Base-by-base conservation (phyloP, 2,888 invertebrate species). In the Tribolium freemani region DNA sequence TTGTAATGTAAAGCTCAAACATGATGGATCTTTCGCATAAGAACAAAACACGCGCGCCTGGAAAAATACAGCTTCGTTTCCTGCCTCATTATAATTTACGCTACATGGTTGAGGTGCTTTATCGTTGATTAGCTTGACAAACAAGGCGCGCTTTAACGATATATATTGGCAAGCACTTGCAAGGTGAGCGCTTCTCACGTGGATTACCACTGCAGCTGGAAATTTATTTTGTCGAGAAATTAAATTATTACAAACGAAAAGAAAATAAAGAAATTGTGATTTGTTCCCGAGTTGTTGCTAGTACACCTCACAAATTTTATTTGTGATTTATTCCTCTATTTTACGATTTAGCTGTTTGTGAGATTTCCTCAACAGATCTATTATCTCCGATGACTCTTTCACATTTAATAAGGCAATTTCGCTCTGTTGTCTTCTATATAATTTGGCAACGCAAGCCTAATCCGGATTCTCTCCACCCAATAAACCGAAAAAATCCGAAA, bases 401-500 rank as follows among this genome's bases (percentile, higher is more conserved):
- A 9, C 38, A 38, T 38, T 38, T 38, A 38, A 38, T 38, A 38
- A 38, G 38, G 38, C 38, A 38, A 38, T 38, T 38, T 38, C 38
- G 38, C 8, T 38, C 38, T 38, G 38, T 38, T 38, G 38, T 38
- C 38, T 38, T 38, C 38, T 38, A 38, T 38, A 38, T 38, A 38
- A 38, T 38, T 26, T 56, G 11, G 9, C 58, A 45, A 45, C 11
- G 16, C 44, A 10, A 13, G 26, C 21, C 57, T 60, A 20, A 60
- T 60, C 60, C 20, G 16, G 48, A 60, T 60, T 60, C 60, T 13
- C 11, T 9, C 11, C 48, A 48, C 48, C 13, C 63, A 63, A 63
- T 63, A 51, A 63, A 63, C 16, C 16, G 63, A 31, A 63, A 63
- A 63, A 63, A 63, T 20, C 63, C 30, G 58, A 63, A 63, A 63